Base-by-base conservation (phyloP, 2,113 vertebrate genomes). In the Tauraco erythrolophus region DNA sequence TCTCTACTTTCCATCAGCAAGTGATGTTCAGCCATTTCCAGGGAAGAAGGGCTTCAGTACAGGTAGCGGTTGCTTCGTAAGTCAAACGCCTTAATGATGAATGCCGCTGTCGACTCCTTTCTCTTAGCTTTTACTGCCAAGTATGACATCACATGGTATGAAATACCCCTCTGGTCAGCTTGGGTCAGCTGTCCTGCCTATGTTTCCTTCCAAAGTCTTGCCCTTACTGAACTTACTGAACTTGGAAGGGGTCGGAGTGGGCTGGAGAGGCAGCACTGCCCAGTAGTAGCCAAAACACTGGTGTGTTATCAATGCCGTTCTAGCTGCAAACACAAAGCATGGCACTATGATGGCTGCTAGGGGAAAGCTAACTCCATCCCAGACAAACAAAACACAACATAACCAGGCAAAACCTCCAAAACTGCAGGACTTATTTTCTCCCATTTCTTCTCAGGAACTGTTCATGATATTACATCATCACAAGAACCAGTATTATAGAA, bases 81-180 rank as follows among this genome's bases (percentile, higher is more conserved):
- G 41, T 43, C 41, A 64, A 82, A 53, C 1, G 5, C 8, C 15
- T 53, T 43, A 28, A 37, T 19, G 61, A 90, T 19, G 11, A 80
- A 76, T 41, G 28, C 1, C 6, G 7, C 9, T 43, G 41, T 43
- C 41, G 14, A 11, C 33, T 77, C 62, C 48, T 7, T 91, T 39
- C 53, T 50, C 53, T 62, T 19, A 48, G 30, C 9, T 64, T 91
- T 77, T 54, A 54, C 15, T 72, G 10, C 24, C 28, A 21, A 81
- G n/a, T 31, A 81, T 8, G 4, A 35, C 2, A 2, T 24, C 7
- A 17, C 14, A 58, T 0, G 1, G 25, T 31, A 64, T 9, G 28
- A 51, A 54, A 28, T 21, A 84, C 1, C 12, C 30, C 13, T 76
- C 62, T n/a, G 14, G 4, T 28, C 25, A 66, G 19, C 35, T 5